These are phyloP conservation scores for Hycleus phaleratus DNA, from an alignment of 1,140 invertebrate species.

Conservation along the genomic window DNA sequence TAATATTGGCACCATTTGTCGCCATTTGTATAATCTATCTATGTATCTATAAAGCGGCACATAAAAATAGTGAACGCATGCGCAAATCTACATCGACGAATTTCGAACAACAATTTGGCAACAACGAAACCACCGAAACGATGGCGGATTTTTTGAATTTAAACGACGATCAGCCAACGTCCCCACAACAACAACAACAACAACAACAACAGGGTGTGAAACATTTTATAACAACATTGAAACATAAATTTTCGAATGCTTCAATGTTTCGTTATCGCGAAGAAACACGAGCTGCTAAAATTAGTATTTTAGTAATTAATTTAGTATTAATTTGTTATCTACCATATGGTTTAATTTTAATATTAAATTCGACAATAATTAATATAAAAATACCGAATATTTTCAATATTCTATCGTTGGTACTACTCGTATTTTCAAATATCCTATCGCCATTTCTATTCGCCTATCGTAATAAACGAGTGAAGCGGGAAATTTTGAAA, in stretches of 20 bases:
- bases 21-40: conserved; percentile 63
- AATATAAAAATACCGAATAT: conserved; percentile 39
- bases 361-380: conserved; percentile 41
- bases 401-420: conserved; percentile 49
- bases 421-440: conserved; percentile 59
- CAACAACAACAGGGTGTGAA: too few relatives aligned
- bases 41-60: conserved; percentile 63
- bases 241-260: conserved; percentile 71
- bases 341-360: conserved; percentile 53
- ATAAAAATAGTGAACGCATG: conserved; percentile 60
- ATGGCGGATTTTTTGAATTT: conserved; percentile 26
- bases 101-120: background rate
- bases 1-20: conserved; percentile 59
- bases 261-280: conserved; percentile 75
- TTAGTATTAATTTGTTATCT: conserved; percentile 65
- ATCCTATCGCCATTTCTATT: conserved; percentile 70
- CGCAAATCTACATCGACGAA: conserved; percentile 41
- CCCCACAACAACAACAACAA: too few relatives aligned
- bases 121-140: conserved; percentile 4
- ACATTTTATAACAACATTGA: conserved; percentile 59
- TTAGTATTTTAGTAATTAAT: conserved; percentile 63
- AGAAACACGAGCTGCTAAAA: conserved; percentile 70
- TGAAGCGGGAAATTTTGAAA: conserved; percentile 60
- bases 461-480: conserved; percentile 66
- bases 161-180: too few relatives aligned